Evolutionary conservation across 1,140 invertebrate genomes (phyloP), one percentile per base, ranked within the genome.

Genomic region (Vollenhovia emeryi): DNA sequence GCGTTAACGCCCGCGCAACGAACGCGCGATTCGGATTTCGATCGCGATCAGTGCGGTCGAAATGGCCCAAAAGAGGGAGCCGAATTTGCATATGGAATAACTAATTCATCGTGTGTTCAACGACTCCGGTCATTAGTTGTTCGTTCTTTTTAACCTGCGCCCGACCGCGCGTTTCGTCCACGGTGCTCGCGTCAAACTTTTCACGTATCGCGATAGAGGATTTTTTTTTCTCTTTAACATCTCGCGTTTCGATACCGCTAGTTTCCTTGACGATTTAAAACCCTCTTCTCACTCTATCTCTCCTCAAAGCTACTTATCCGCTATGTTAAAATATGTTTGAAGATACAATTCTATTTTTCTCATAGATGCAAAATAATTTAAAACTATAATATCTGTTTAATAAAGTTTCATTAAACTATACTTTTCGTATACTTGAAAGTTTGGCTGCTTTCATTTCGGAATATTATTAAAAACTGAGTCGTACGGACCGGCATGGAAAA

Each of bases 51-150:
- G 69, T 33, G 80, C 40, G 80, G 52, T 50, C 52, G 57, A 64
- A 76, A 48, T 60, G 73, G 48, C 36, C 45, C 33, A 48, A 69
- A 69, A 82, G 59, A 71, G 64, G 55, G 45, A 27, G 33, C n/a
- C 30, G 27, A 43, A 86, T 86, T 86, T 86, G 79, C 78, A 74
- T 86, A 74, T 48, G 45, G 85, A 74, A 83, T 83, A 83, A 86
- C 45, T 86, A 86, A 86, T 86, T 86, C 79, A 73, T 86, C 57
- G 85, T 71, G 24, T 73, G 85, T 75, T 83, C 85, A 52, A 74
- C 45, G 66, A 43, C 48, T 40, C 69, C 57, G 36, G 79, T 66
- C 85, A 83, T 83, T 86, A 86, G 68, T 83, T 66, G 52, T 50
- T 43, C 66, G 79, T 76, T 84, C 59, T 83, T 64, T 73, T 83